A percentile compares a stretch with the other conserved stretches of the same genome.
Conservation (phyloP, 2,113 vertebrate genomes). For the Tupaia tana region DNA sequence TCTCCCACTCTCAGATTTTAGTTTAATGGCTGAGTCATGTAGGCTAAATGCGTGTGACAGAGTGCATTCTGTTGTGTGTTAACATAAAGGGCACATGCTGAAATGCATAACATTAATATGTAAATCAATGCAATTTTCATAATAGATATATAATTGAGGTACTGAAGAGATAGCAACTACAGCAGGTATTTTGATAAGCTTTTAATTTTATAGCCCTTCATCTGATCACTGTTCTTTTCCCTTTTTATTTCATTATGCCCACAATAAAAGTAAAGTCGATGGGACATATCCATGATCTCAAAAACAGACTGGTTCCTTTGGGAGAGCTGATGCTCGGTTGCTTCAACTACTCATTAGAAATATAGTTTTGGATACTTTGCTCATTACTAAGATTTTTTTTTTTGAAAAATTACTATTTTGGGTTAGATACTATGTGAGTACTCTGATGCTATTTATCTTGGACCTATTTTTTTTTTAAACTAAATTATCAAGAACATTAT, state of each 20-base stretch:
- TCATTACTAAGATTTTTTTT: background rate
- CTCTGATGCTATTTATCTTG: background rate
- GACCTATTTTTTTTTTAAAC: slow-evolving; percentile 6
- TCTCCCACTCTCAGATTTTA: slow-evolving; percentile 60
- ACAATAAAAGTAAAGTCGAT: background rate
- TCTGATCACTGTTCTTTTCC: background rate
- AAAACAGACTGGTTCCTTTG: background rate
- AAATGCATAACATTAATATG: slow-evolving; percentile 57
- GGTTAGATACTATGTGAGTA: background rate
- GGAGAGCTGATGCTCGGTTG: background rate
- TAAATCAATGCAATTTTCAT: slow-evolving; percentile 53
- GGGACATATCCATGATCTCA: background rate
- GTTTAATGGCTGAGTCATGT: slow-evolving; percentile 65
- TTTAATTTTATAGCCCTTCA: slow-evolving; percentile 31
- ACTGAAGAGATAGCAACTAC: background rate
- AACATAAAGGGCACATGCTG: slow-evolving; percentile 52
- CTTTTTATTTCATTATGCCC: background rate
- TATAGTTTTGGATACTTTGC: background rate
- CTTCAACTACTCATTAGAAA: slow-evolving; percentile 52
- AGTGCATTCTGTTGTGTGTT: slow-evolving; percentile 61
- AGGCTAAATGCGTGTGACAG: slow-evolving; percentile 61
- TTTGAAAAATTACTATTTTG: background rate
- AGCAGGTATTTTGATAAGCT: slow-evolving; percentile 55
- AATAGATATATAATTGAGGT: slow-evolving; percentile 54
- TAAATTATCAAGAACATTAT: background rate